Evolutionary conservation across 2,888 invertebrate species (phyloP).

Genomic region (Harpagoxenus sublaevis): DNA sequence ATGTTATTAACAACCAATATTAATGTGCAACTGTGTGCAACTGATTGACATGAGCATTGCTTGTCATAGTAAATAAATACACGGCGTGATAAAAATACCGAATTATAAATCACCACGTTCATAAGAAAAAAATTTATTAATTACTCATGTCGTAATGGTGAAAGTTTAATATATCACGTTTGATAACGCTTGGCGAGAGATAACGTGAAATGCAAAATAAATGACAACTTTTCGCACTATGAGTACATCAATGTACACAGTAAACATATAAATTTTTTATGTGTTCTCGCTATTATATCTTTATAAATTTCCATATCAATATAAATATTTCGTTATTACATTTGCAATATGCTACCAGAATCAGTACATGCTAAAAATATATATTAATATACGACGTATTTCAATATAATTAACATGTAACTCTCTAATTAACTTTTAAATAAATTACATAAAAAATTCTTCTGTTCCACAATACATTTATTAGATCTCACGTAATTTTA

Average conservation of each 20-base stretch:
- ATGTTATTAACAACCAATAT: neutral
- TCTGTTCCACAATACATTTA: neutral
- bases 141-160: neutral
- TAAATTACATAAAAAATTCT: neutral
- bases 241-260: neutral
- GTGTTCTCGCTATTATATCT: neutral
- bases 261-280: neutral
- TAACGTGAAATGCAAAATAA: neutral
- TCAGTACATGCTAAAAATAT: neutral
- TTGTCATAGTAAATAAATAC: neutral
- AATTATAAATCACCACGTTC: neutral
- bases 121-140: neutral
- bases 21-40: neutral
- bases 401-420: neutral
- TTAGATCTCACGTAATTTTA: neutral
- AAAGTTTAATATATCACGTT: neutral
- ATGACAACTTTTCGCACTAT: conserved; percentile 9
- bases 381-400: conserved; percentile 8
- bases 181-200: neutral
- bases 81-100: neutral
- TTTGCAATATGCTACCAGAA: neutral
- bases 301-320: neutral
- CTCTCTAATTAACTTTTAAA: conserved; percentile 1
- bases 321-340: conserved; percentile 19
- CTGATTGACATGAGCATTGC: neutral